These are phyloP conservation scores for Holacanthella duospinosa DNA, from an alignment of 2,888 invertebrate genomes.

Conservation along the genomic window DNA sequence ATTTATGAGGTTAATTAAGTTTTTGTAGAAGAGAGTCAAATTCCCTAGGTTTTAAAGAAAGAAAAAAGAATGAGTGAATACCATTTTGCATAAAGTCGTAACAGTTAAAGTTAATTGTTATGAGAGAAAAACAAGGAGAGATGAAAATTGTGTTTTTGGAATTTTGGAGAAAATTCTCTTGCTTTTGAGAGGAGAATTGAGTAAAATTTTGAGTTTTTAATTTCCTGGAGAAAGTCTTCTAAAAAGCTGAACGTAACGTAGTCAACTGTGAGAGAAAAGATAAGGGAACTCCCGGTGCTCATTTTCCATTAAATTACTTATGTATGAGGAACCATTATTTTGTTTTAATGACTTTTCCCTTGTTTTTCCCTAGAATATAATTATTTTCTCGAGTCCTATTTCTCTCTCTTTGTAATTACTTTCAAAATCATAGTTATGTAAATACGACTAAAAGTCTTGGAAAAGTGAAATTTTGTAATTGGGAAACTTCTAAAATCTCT, in stretches of 20 bases:
- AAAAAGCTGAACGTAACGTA: not conserved
- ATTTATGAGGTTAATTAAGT: too few species aligned
- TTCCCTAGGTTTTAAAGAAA: not conserved
- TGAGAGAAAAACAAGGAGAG: not conserved
- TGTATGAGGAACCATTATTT: constrained; percentile 5
- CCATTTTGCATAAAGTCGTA: not conserved
- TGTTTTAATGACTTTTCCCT: constrained; percentile 1
- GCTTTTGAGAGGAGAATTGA: not conserved
- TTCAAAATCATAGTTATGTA: not conserved
- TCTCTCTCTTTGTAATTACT: not conserved
- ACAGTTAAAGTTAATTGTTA: constrained; percentile 3
- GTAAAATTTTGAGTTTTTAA: not conserved
- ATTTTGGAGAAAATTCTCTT: too few species aligned
- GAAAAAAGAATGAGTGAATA: not conserved
- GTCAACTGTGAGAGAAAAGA: too few species aligned
- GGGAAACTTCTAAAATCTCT: too few species aligned
- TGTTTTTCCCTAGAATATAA: not conserved
- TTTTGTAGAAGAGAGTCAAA: too few species aligned
- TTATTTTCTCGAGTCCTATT: not conserved
- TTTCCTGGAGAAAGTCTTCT: not conserved
- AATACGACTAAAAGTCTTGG: not conserved
- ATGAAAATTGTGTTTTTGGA: not conserved
- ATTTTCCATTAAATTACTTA: constrained; percentile 6
- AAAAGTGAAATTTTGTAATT: too few species aligned
- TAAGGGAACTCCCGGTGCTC: not conserved